Conservation (phyloP, 2,888 invertebrate genomes). For the Chrysotoxum bicinctum region DNA sequence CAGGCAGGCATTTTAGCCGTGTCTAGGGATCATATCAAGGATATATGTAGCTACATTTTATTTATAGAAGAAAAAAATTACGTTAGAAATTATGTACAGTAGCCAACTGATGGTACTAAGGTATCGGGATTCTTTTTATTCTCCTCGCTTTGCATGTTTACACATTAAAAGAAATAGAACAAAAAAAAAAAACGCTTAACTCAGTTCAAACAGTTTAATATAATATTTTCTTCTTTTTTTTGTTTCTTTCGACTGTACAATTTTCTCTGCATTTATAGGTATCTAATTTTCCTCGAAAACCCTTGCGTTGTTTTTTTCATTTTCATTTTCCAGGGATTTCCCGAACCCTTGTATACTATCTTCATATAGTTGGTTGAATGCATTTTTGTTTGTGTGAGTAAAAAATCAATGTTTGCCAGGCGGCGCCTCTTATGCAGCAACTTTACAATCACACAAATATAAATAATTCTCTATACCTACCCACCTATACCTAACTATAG, state of each 20-base stretch:
- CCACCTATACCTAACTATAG: no score
- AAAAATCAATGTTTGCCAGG: constrained; percentile 70
- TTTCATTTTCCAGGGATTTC: constrained; percentile 23
- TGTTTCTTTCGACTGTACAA: constrained; percentile 44
- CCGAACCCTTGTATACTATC: constrained; percentile 12
- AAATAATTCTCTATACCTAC: constrained; percentile 9
- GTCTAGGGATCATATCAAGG: constrained; percentile 61
- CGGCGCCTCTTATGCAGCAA: constrained; percentile 70
- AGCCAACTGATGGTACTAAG: no score
- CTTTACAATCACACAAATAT: constrained; percentile 47
- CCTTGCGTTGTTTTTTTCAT: neutral
- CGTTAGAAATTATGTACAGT: constrained; percentile 2
- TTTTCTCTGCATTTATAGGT: constrained; percentile 35
- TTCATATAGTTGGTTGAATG: constrained; percentile 54
- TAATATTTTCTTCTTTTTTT: constrained; percentile 27
- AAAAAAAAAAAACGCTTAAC: constrained; percentile 2
- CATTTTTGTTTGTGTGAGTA: constrained; percentile 63
- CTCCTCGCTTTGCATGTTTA: neutral
- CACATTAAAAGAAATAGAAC: neutral
- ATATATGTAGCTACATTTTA: no score
- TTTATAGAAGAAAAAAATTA: constrained; percentile 25
- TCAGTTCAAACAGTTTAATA: constrained; percentile 48
- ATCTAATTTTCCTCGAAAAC: constrained; percentile 19
- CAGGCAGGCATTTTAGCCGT: constrained; percentile 53
- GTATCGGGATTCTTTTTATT: neutral